Evolutionary conservation across 2,113 vertebrate species (phyloP).

Genomic region (Alosa alosa): DNA sequence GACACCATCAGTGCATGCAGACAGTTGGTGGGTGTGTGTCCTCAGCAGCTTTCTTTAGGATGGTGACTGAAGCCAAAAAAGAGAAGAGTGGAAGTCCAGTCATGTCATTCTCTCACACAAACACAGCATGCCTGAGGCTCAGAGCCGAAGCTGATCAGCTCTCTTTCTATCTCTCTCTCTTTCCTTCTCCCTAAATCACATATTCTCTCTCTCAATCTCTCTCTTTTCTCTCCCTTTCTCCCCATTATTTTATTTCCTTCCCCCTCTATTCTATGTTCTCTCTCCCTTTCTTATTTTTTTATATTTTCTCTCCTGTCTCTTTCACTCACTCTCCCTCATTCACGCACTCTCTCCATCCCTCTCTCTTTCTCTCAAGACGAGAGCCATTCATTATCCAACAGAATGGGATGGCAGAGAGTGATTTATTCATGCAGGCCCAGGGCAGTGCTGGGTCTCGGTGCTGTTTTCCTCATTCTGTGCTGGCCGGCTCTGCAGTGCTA

Average conservation of each 20-base stretch:
- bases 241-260: not conserved
- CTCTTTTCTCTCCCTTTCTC: not conserved
- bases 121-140: not conserved
- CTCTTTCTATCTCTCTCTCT: not conserved
- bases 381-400: constrained; percentile 24
- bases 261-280: not conserved
- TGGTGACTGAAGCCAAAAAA: not conserved
- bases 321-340: not conserved
- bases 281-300: not conserved
- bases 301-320: not conserved
- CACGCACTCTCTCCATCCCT: not conserved
- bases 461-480: not conserved
- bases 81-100: constrained; percentile 21
- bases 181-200: not conserved
- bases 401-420: not conserved
- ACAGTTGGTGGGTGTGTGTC: not conserved
- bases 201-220: not conserved
- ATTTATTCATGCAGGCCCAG: constrained; percentile 28
- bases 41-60: not conserved
- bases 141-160: not conserved
- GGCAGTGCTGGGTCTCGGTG: constrained; percentile 3
- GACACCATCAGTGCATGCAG: not conserved
- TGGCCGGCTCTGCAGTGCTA: not conserved
- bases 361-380: not conserved
- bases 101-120: not conserved